A percentile compares a stretch with the other conserved stretches of the same genome.
phyloP scores from a whole-genome alignment of 2,888 invertebrate genomes.

The Escarpia spicata region DNA sequence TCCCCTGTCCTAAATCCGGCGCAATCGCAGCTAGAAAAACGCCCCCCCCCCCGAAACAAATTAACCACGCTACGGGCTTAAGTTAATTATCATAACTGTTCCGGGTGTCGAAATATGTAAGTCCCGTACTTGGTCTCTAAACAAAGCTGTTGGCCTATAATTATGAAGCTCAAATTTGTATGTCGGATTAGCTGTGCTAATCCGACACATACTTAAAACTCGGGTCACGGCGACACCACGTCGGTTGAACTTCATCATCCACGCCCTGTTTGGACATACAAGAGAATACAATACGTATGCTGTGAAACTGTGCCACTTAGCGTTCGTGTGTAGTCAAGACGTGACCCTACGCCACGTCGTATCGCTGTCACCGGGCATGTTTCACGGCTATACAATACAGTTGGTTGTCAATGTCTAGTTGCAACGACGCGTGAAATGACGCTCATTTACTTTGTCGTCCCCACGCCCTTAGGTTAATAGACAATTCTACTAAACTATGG shows the following conservation, averaged over 20 bases:
- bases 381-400: not conserved
- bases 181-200: too few relatives aligned
- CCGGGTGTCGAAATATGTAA: too few relatives aligned
- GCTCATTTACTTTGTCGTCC: not conserved
- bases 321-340: not conserved
- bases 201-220: not conserved
- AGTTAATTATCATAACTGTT: too few relatives aligned
- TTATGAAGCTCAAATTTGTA: too few relatives aligned
- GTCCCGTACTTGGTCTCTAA: too few relatives aligned
- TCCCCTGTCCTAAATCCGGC: too few relatives aligned
- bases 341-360: not conserved
- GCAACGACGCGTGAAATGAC: constrained; percentile 2
- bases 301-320: not conserved
- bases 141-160: too few relatives aligned
- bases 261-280: not conserved
- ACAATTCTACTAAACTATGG: not conserved
- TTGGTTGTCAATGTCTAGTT: not conserved
- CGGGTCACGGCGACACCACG: not conserved
- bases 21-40: too few relatives aligned
- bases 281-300: not conserved
- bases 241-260: not conserved
- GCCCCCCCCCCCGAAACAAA: too few relatives aligned
- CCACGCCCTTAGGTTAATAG: not conserved
- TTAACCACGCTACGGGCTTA: too few relatives aligned
- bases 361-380: not conserved